Evolutionary conservation across 2,113 vertebrate genomes (phyloP).

Genomic region (Mustela lutreola): DNA sequence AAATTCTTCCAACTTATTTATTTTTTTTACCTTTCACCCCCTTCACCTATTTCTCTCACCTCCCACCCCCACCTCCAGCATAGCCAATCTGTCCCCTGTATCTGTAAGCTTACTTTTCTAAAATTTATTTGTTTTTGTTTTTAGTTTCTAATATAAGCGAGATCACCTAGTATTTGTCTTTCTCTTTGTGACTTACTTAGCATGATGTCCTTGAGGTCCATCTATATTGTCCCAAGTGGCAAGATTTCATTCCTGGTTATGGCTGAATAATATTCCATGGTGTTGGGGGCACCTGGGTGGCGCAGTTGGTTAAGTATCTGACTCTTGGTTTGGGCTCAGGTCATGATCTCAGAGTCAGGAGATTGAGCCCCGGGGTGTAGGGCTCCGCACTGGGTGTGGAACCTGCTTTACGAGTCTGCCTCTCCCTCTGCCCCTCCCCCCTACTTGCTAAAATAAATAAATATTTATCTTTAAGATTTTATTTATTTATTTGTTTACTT

Average conservation of each 20-base stretch:
- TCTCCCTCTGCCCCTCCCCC: neutral
- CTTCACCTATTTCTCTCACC: neutral
- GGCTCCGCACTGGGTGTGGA: neutral
- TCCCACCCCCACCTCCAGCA: neutral
- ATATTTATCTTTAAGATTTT: too few relatives aligned
- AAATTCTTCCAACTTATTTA: neutral
- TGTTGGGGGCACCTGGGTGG: neutral
- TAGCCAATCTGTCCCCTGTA: neutral
- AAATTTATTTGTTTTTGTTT: neutral
- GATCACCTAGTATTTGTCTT: neutral
- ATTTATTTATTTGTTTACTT: too few relatives aligned
- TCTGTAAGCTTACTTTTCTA: neutral
- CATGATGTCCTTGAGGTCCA: neutral
- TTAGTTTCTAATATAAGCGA: neutral
- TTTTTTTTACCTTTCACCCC: neutral
- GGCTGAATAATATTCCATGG: neutral
- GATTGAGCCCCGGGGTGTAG: accelerated
- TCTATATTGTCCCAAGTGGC: neutral
- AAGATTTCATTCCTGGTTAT: neutral
- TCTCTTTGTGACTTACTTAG: neutral
- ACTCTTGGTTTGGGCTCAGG: neutral
- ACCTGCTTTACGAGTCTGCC: neutral
- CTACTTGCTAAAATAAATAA: neutral
- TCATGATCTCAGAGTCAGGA: neutral
- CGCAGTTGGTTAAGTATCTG: neutral